phyloP scores from a whole-genome alignment of 1,140 invertebrate genomes.

The Zaprionus camerounensis region DNA sequence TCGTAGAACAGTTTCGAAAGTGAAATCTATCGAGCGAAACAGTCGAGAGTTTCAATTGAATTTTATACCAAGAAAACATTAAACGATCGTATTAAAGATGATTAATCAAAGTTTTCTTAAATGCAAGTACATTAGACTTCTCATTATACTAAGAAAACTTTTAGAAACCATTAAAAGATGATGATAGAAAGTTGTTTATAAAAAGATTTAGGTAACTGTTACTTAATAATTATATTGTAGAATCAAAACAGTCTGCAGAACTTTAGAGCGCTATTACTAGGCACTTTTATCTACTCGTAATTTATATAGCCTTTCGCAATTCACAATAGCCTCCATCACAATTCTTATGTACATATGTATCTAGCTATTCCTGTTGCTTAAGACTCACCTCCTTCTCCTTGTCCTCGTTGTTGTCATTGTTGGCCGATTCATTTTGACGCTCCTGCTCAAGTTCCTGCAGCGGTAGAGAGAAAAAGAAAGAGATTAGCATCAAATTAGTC shows the following conservation, averaged over 20 bases:
- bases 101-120: not conserved
- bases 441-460: slow-evolving; percentile 86
- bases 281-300: not conserved
- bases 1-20: slow-evolving; percentile 14
- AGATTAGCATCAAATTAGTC: slow-evolving; percentile 47
- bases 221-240: no score
- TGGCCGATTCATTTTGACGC: slow-evolving; percentile 85
- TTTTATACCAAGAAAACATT: not conserved
- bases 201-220: no score
- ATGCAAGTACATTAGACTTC: not conserved
- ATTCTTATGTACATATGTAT: not conserved
- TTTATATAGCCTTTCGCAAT: not conserved
- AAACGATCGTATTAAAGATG: not conserved
- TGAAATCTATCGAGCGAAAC: not conserved
- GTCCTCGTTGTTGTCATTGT: slow-evolving; percentile 85
- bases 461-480: slow-evolving; percentile 21
- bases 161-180: no score
- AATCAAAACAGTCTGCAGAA: no score
- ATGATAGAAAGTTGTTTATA: no score
- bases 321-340: not conserved
- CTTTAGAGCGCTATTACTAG: no score
- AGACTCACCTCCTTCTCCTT: slow-evolving; percentile 83
- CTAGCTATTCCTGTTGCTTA: not conserved
- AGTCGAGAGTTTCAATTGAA: not conserved
- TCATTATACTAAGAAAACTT: not conserved